A percentile compares a stretch with the other conserved stretches of the same genome.
Conservation (phyloP, 1,140 invertebrate genomes). For the Carposina sasakii region DNA sequence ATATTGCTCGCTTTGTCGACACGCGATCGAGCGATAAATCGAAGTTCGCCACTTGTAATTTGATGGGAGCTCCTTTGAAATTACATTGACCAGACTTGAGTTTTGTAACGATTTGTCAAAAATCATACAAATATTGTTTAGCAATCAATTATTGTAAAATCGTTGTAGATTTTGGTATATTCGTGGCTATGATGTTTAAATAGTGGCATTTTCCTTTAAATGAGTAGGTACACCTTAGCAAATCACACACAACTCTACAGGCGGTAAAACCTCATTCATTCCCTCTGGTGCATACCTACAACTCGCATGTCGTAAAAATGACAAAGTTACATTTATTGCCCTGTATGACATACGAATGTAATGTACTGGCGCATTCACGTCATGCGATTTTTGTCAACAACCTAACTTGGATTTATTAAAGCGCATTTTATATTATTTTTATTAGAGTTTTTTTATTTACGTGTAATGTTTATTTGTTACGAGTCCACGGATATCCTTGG, state of each 20-base stretch:
- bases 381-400: constrained; percentile 56
- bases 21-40: constrained; percentile 39
- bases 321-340: constrained; percentile 56
- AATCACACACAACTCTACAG: constrained; percentile 38
- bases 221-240: constrained; percentile 40
- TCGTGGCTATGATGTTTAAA: too few species aligned
- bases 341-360: constrained; percentile 49
- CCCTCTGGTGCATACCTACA: constrained; percentile 40
- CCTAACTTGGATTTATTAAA: constrained; percentile 59
- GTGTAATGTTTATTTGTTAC: constrained; percentile 23
- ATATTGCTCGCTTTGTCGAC: constrained; percentile 47
- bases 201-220: too few species aligned
- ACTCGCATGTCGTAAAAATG: constrained; percentile 55
- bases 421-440: constrained; percentile 55
- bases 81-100: too few species aligned
- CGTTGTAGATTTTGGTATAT: too few species aligned
- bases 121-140: too few species aligned
- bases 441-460: constrained; percentile 35
- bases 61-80: constrained; percentile 32
- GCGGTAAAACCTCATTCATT: constrained; percentile 36
- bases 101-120: too few species aligned
- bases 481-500: too few species aligned
- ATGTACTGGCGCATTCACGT: constrained; percentile 48
- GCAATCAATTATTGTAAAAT: too few species aligned
- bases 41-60: constrained; percentile 40